Evolutionary conservation across 2,888 invertebrate species (phyloP).

Genomic region (Eilema griseolum): DNA sequence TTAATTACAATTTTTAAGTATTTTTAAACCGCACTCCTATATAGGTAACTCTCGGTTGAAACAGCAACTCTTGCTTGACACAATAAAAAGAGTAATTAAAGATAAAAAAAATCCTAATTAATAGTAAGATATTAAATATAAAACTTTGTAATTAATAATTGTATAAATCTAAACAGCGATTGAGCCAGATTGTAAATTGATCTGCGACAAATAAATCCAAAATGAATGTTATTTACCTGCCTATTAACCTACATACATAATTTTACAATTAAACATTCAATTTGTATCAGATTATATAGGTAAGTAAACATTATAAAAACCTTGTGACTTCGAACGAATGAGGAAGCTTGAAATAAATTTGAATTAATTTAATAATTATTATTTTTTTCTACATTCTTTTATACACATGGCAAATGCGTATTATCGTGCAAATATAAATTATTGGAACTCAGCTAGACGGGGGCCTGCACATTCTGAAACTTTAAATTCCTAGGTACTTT

Average conservation of each 20-base stretch:
- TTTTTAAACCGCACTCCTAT: neutral
- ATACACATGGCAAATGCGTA: neutral
- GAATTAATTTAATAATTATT: neutral
- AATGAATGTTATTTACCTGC: constrained; percentile 22
- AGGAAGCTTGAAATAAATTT: constrained; percentile 3
- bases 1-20: neutral
- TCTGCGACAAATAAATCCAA: constrained; percentile 22
- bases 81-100: neutral
- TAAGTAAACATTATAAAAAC: constrained; percentile 11
- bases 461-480: neutral
- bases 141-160: neutral
- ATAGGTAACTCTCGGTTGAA: neutral
- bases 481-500: neutral
- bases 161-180: neutral
- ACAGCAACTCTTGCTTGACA: neutral
- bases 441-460: neutral
- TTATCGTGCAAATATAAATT: neutral
- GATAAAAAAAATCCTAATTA: neutral
- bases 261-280: constrained; percentile 8
- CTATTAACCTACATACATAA: constrained; percentile 20
- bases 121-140: neutral
- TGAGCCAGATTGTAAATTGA: neutral
- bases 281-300: neutral
- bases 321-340: neutral
- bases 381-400: neutral